A percentile compares a stretch with the other conserved stretches of the same genome.
phyloP scores from a whole-genome alignment of 2,797 vertebrate species.

The Remorina albescens region DNA sequence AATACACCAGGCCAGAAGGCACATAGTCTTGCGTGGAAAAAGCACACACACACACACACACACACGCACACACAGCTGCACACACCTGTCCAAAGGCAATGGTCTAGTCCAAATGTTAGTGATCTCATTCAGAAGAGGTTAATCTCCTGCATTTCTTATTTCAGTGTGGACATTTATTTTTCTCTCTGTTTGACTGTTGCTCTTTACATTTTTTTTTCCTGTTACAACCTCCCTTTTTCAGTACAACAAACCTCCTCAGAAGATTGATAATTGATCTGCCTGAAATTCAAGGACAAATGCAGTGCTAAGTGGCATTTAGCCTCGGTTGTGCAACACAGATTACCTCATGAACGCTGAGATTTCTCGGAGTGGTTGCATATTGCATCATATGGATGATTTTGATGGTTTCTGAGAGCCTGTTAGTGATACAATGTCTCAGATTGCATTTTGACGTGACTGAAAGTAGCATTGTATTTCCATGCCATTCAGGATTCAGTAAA shows the following conservation, averaged over 20 bases:
- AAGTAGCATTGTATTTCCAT: conserved; percentile 21
- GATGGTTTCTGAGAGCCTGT: conserved; percentile 37
- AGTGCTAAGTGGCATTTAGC: conserved; percentile 34
- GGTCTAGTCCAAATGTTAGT: conserved; percentile 70
- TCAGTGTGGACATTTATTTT: conserved; percentile 65
- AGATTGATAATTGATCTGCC: conserved; percentile 61
- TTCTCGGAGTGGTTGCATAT: conserved; percentile 52
- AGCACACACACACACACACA: conserved; percentile 38
- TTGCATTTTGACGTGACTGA: neutral
- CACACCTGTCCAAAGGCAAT: conserved; percentile 70
- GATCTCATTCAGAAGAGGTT: conserved; percentile 70
- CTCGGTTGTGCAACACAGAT: conserved; percentile 24
- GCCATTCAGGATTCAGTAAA: neutral
- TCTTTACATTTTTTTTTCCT: neutral
- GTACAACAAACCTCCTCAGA: conserved; percentile 45
- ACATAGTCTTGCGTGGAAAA: conserved; percentile 62
- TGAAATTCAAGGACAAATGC: conserved; percentile 60
- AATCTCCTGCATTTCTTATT: conserved; percentile 63
- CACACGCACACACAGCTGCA: conserved; percentile 50
- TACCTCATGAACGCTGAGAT: conserved; percentile 37
- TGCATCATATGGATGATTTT: conserved; percentile 39
- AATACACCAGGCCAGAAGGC: conserved; percentile 80
- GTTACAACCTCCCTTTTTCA: conserved; percentile 40
- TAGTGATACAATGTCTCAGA: conserved; percentile 17
- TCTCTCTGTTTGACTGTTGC: conserved; percentile 10